phyloP scores from a whole-genome alignment of 2,888 invertebrate species.

The Vandiemenella viatica region DNA sequence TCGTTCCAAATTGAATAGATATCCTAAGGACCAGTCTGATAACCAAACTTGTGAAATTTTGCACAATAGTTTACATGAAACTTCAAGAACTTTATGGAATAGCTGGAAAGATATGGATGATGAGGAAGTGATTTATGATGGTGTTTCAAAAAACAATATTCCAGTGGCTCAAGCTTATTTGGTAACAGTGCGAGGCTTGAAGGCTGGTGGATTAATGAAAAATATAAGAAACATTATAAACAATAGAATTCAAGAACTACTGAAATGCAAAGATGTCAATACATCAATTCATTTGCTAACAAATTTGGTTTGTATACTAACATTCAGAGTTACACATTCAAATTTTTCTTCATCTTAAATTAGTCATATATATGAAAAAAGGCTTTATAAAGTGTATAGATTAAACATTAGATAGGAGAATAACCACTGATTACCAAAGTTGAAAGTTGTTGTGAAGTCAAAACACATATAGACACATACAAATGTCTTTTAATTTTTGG shows the following conservation, averaged over 20 bases:
- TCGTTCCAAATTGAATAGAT: slow-evolving; percentile 3
- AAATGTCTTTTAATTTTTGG: too few species aligned
- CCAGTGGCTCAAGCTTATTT: slow-evolving; percentile 12
- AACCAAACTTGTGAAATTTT: neutral
- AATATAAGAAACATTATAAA: slow-evolving; percentile 34
- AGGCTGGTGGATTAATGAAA: neutral
- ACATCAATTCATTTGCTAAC: slow-evolving; percentile 46
- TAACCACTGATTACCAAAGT: too few species aligned
- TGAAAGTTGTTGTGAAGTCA: too few species aligned
- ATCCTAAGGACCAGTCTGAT: neutral
- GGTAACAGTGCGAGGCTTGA: slow-evolving; percentile 8
- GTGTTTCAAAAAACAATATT: slow-evolving; percentile 7
- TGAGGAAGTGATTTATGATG: slow-evolving; percentile 11
- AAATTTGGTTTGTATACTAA: slow-evolving; percentile 32
- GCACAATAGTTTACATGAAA: neutral
- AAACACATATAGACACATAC: too few species aligned
- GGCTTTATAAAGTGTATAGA: too few species aligned
- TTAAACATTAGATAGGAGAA: too few species aligned
- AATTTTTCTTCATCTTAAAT: neutral
- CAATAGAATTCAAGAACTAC: slow-evolving; percentile 44
- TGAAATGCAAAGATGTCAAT: slow-evolving; percentile 45
- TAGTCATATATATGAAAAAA: too few species aligned
- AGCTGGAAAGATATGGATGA: slow-evolving; percentile 11
- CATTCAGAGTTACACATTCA: neutral
- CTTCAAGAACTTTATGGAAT: neutral